Conservation (phyloP, 2,797 vertebrate species). For the Cyprinella venusta region DNA sequence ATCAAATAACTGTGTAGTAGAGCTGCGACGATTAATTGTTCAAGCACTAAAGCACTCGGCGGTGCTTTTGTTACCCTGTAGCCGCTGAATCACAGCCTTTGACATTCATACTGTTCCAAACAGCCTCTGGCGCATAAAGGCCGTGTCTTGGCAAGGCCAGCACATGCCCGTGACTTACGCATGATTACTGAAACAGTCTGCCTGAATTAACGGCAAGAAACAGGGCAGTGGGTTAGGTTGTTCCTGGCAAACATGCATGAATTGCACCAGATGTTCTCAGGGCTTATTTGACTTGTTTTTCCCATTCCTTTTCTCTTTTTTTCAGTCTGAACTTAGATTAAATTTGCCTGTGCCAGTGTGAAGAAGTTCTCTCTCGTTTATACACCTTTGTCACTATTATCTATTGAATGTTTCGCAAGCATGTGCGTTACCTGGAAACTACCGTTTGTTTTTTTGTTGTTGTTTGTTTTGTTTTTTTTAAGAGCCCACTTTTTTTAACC, state of each 20-base stretch:
- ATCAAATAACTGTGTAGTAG: neutral
- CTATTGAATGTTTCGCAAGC: too few species aligned
- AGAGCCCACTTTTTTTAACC: too few species aligned
- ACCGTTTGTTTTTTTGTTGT: too few species aligned
- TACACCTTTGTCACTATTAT: too few species aligned
- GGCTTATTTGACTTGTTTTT: too few species aligned
- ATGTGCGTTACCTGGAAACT: too few species aligned
- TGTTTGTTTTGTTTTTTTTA: too few species aligned
- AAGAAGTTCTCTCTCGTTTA: too few species aligned
- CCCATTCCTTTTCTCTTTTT: neutral
- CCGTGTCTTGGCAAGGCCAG: neutral
- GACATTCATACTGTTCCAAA: conserved; percentile 21
- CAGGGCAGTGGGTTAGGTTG: conserved; percentile 6
- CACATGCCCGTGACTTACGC: conserved; percentile 8
- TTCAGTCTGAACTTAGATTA: neutral
- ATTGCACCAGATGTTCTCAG: conserved; percentile 7
- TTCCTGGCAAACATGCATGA: neutral
- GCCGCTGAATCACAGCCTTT: conserved; percentile 23
- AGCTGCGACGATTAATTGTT: neutral
- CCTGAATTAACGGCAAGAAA: conserved; percentile 16
- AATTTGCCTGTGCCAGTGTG: too few species aligned
- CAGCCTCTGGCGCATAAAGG: neutral
- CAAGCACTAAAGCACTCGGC: neutral
- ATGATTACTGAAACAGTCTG: conserved; percentile 14
- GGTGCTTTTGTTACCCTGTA: neutral